phyloP scores from a whole-genome alignment of 1,140 invertebrate species.

The Cryptotermes secundus region DNA sequence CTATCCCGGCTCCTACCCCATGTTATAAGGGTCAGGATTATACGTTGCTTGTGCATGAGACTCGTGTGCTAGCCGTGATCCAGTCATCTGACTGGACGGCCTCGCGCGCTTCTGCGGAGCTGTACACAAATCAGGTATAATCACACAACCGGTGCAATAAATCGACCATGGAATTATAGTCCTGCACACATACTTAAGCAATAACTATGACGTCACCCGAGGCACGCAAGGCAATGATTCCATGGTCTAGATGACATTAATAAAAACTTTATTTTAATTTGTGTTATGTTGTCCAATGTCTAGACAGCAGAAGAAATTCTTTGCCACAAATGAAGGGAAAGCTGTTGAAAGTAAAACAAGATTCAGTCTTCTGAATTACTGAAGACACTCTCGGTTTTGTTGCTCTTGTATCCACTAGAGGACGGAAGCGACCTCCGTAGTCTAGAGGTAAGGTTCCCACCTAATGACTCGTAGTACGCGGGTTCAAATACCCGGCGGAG shows the following conservation, averaged over 20 bases:
- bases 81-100: not conserved
- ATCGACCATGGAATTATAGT: not conserved
- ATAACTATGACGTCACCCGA: not conserved
- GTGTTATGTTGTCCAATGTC: not conserved
- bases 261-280: constrained; percentile 1
- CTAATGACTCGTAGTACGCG: no score
- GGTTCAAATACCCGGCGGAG: no score
- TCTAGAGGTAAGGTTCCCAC: no score
- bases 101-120: not conserved
- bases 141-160: not conserved
- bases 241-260: not conserved
- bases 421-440: no score
- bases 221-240: not conserved
- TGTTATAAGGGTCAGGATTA: no score
- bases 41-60: no score
- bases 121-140: not conserved
- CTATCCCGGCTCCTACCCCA: no score
- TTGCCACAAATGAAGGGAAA: not conserved
- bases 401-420: no score
- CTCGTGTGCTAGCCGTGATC: no score
- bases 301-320: no score
- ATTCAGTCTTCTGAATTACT: not conserved
- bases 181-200: not conserved
- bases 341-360: not conserved
- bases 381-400: not conserved